Conservation (phyloP, 2,888 invertebrate genomes). For the Macrosoma leucophasiata region DNA sequence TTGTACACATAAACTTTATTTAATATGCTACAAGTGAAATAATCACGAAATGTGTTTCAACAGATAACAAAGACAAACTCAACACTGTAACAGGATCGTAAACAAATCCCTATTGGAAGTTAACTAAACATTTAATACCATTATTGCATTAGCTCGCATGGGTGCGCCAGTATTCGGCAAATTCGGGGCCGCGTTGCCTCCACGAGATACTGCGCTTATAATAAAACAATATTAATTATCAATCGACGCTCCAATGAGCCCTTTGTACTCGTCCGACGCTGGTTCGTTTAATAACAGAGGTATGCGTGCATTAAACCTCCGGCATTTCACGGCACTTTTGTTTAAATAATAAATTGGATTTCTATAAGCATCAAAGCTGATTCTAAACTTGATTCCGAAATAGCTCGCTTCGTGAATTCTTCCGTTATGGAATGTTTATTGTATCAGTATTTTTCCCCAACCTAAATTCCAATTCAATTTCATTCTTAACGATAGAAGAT, state of each 20-base stretch:
- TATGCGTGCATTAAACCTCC: slow-evolving; percentile 58
- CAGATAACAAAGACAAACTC: too few species aligned
- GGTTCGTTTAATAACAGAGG: slow-evolving; percentile 54
- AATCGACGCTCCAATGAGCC: slow-evolving; percentile 41
- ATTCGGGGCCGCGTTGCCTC: slow-evolving; percentile 32
- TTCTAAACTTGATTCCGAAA: slow-evolving; percentile 27
- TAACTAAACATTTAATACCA: slow-evolving; percentile 50
- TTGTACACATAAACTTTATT: too few species aligned
- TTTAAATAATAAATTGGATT: slow-evolving; percentile 63
- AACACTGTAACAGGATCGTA: too few species aligned
- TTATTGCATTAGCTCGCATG: slow-evolving; percentile 51
- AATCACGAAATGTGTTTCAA: too few species aligned
- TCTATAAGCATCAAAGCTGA: slow-evolving; percentile 45
- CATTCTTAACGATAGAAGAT: slow-evolving; percentile 3
- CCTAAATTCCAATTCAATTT: background rate
- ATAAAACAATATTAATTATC: slow-evolving; percentile 68
- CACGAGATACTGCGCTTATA: slow-evolving; percentile 57
- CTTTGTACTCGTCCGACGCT: slow-evolving; percentile 35
- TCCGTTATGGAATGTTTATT: slow-evolving; percentile 27
- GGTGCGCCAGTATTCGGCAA: slow-evolving; percentile 39
- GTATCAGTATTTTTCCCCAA: too few species aligned
- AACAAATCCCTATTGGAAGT: slow-evolving; percentile 38
- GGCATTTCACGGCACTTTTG: slow-evolving; percentile 53
- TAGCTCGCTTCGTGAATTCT: slow-evolving; percentile 25
- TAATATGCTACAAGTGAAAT: too few species aligned